phyloP scores from a whole-genome alignment of 2,797 vertebrate species.

The Rhynchonycteris naso region DNA sequence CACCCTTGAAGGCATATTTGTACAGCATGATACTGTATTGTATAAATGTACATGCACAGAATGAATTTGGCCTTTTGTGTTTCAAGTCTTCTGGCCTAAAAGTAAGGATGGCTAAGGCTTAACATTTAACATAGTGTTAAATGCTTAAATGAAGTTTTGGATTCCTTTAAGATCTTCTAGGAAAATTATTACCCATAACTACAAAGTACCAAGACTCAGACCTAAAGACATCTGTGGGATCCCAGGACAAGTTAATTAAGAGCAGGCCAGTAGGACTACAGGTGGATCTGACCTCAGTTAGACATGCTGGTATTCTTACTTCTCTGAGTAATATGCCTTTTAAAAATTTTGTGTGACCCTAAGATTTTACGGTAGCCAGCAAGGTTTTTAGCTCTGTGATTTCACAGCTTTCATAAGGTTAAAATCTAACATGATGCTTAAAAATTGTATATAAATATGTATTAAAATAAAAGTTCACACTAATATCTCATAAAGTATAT shows the following conservation, averaged over 20 bases:
- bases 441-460: neutral
- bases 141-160: neutral
- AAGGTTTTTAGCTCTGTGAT: neutral
- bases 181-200: slow-evolving; percentile 43
- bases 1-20: neutral
- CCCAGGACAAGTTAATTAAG: neutral
- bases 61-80: slow-evolving; percentile 28
- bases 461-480: neutral
- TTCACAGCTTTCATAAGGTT: neutral
- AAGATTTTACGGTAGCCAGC: neutral
- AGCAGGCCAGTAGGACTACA: neutral
- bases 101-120: neutral
- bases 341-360: neutral
- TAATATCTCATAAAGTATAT: neutral
- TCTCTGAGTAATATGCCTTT: neutral
- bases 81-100: neutral
- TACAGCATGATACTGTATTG: neutral
- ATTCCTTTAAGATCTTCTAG: slow-evolving; percentile 46
- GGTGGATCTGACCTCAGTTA: neutral
- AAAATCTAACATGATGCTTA: neutral
- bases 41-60: neutral
- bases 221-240: neutral
- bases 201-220: slow-evolving; percentile 40
- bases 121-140: neutral
- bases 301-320: neutral